Percentiles rank a stretch among this genome's conserved stretches.
These are phyloP conservation scores for Rallus crepitans DNA, from an alignment of 2,797 vertebrate genomes.

Conservation along the genomic window DNA sequence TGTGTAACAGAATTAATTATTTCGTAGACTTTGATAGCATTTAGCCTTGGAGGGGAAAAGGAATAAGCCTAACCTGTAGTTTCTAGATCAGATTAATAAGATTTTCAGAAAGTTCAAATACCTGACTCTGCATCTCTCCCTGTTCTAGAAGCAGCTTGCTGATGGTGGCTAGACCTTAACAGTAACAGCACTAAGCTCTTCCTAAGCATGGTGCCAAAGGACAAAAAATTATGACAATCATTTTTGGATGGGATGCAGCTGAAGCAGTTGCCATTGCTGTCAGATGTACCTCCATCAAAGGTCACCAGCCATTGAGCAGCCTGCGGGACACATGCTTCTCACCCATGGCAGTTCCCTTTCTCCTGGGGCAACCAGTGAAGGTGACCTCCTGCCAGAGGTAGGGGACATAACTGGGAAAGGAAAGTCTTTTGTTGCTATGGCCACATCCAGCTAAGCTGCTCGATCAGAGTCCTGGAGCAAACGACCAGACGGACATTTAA, in stretches of 20 bases:
- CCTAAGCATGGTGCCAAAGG: neutral
- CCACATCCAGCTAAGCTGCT: neutral
- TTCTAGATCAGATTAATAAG: neutral
- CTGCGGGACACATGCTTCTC: neutral
- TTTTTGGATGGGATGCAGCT: neutral
- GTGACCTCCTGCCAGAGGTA: neutral
- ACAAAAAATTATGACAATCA: neutral
- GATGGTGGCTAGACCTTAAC: neutral
- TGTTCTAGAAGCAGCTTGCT: neutral
- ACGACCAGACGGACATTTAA: accelerated
- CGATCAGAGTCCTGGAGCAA: neutral
- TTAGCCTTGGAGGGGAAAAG: neutral
- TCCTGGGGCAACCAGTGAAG: neutral
- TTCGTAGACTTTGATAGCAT: neutral
- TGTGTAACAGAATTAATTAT: neutral
- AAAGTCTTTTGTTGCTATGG: neutral
- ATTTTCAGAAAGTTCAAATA: neutral
- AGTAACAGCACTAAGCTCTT: neutral
- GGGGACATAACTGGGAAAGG: neutral
- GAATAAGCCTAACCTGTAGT: neutral
- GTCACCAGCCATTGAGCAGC: neutral
- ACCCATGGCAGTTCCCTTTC: neutral
- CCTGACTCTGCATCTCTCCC: neutral
- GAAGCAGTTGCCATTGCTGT: neutral
- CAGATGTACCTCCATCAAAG: neutral